A percentile compares a stretch with the other conserved stretches of the same genome.
Conservation (phyloP, 2,888 invertebrate species). For the Cephus pygmeus region DNA sequence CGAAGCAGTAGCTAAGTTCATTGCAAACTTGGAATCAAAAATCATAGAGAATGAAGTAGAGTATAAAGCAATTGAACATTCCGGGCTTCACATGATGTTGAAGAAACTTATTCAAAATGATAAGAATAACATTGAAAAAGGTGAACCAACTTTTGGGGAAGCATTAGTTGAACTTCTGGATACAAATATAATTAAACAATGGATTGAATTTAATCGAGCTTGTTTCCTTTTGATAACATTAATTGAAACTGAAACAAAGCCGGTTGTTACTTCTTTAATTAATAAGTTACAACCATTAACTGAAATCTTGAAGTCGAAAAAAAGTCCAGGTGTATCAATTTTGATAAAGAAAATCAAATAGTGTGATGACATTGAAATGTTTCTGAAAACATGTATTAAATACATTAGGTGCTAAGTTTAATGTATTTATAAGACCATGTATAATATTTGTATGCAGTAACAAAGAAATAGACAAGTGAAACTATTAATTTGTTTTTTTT, state of each 20-base stretch:
- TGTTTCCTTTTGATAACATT: slow-evolving; percentile 79
- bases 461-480: slow-evolving; percentile 13
- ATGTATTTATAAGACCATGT: not conserved
- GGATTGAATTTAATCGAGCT: slow-evolving; percentile 80
- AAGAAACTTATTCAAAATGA: slow-evolving; percentile 81
- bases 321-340: slow-evolving; percentile 73
- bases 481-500: slow-evolving; percentile 4
- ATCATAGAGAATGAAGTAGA: slow-evolving; percentile 64
- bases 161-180: slow-evolving; percentile 69
- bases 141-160: slow-evolving; percentile 70
- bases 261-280: slow-evolving; percentile 66
- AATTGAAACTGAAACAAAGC: slow-evolving; percentile 72
- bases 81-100: slow-evolving; percentile 80
- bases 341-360: slow-evolving; percentile 68
- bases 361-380: not conserved
- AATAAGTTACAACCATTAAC: slow-evolving; percentile 67
- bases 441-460: slow-evolving; percentile 10
- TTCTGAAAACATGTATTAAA: not conserved
- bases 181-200: slow-evolving; percentile 70
- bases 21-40: slow-evolving; percentile 70
- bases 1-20: slow-evolving; percentile 64
- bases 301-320: slow-evolving; percentile 68
- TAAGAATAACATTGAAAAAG: slow-evolving; percentile 64
- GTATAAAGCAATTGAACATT: slow-evolving; percentile 73
- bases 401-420: not conserved